A percentile compares a stretch with the other conserved stretches of the same genome.
phyloP scores from a whole-genome alignment of 64 coral and sea anemone species.

The Exaiptasia diaphana region DNA sequence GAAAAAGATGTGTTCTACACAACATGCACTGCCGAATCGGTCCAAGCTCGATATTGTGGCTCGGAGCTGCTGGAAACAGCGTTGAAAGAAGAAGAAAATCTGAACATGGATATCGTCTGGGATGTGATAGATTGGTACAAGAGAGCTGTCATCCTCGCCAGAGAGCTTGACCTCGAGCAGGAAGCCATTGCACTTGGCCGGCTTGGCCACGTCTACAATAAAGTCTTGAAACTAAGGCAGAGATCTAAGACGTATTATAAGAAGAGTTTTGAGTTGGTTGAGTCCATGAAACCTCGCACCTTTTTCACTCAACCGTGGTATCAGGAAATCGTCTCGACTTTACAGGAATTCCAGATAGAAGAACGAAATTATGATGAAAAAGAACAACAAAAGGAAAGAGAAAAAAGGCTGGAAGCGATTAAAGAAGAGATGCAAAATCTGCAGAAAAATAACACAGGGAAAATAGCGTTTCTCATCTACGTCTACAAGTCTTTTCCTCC shows the following conservation, averaged over 20 bases:
- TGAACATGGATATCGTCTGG: conserved; percentile 57
- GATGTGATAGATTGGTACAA: conserved; percentile 86
- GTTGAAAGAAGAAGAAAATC: conserved; percentile 29
- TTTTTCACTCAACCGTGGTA: conserved; percentile 50
- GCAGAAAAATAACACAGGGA: background rate
- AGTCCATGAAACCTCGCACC: conserved; percentile 65
- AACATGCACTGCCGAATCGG: conserved; percentile 33
- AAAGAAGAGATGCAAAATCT: conserved; percentile 21
- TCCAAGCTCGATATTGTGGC: conserved; percentile 52
- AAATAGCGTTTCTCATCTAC: conserved; percentile 19
- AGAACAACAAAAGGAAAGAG: conserved; percentile 7
- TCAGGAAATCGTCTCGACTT: background rate
- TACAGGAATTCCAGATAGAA: conserved; percentile 50
- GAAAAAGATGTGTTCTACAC: conserved; percentile 62
- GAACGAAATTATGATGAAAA: conserved; percentile 36
- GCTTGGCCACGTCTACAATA: conserved; percentile 62
- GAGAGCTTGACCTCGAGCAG: conserved; percentile 63
- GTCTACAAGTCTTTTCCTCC: conserved; percentile 61
- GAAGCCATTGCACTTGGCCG: conserved; percentile 57
- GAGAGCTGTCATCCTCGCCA: conserved; percentile 50
- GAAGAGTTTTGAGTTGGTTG: conserved; percentile 28
- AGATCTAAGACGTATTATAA: conserved; percentile 58
- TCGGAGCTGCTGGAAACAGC: conserved; percentile 27
- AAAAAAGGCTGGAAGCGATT: conserved; percentile 7
- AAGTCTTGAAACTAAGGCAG: conserved; percentile 22